A percentile compares a stretch with the other conserved stretches of the same genome.
These are phyloP conservation scores for Euproctis similis DNA, from an alignment of 2,888 invertebrate species.

Conservation along the genomic window DNA sequence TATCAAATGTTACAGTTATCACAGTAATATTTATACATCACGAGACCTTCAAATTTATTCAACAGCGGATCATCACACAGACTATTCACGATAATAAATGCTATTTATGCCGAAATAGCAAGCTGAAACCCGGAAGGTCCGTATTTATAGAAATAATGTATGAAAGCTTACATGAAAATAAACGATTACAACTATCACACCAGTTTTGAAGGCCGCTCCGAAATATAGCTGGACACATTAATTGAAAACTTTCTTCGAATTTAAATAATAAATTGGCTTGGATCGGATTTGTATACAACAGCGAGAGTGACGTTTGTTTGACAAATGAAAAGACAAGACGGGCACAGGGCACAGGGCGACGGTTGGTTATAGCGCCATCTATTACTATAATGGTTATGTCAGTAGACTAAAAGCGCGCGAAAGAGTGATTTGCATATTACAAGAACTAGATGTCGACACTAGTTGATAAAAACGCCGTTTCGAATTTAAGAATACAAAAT, in stretches of 20 bases:
- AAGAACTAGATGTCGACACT: conserved; percentile 44
- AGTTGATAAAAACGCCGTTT: no score
- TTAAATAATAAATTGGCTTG: conserved; percentile 71
- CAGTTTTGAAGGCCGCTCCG: conserved; percentile 31
- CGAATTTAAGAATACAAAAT: no score
- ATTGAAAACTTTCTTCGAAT: conserved; percentile 56
- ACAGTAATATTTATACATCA: conserved; percentile 27
- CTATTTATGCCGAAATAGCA: conserved; percentile 45
- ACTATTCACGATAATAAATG: conserved; percentile 38
- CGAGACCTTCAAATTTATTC: conserved; percentile 27
- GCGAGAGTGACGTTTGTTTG: conserved; percentile 41
- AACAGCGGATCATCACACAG: conserved; percentile 29
- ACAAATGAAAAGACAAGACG: conserved; percentile 28
- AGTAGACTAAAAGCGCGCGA: conserved; percentile 12
- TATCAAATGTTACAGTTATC: conserved; percentile 28
- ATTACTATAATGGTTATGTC: conserved; percentile 19
- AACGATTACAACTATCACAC: conserved; percentile 41
- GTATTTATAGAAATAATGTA: conserved; percentile 51
- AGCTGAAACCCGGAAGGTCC: conserved; percentile 49
- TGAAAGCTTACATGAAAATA: conserved; percentile 46
- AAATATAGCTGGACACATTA: conserved; percentile 36
- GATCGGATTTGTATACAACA: conserved; percentile 64
- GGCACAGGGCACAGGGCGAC: conserved; percentile 18
- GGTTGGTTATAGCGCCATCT: conserved; percentile 51
- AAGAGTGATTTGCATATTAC: conserved; percentile 40